These are phyloP conservation scores for Rhimphoctona megacephalus DNA, from an alignment of 2,888 invertebrate genomes.

Conservation along the genomic window DNA sequence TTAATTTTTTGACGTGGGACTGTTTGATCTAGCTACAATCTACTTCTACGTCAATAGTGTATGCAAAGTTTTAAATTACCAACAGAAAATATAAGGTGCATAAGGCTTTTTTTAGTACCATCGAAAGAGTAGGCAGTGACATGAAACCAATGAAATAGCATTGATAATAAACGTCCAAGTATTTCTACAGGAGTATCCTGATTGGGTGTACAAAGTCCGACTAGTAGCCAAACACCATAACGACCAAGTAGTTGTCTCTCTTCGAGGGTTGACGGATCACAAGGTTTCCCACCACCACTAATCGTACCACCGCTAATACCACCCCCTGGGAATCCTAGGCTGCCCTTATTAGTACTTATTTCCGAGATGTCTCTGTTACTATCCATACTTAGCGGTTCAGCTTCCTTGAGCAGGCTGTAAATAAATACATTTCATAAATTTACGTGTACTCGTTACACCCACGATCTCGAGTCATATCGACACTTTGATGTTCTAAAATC, in stretches of 20 bases:
- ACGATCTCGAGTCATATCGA: constrained; percentile 52
- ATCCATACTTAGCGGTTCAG: constrained; percentile 92
- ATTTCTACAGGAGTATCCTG: constrained; percentile 92
- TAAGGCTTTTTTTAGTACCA: constrained; percentile 88
- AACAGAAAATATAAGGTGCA: constrained; percentile 84
- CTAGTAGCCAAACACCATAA: constrained; percentile 98
- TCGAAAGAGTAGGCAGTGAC: constrained; percentile 98
- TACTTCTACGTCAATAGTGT: constrained; percentile 81
- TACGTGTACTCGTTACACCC: background rate
- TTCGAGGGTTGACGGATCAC: constrained; percentile 87
- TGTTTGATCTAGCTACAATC: constrained; percentile 67
- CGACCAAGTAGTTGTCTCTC: constrained; percentile 95
- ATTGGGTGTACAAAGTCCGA: constrained; percentile 95
- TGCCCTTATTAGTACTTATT: constrained; percentile 81
- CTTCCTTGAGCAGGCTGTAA: constrained; percentile 93
- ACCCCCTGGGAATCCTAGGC: constrained; percentile 82
- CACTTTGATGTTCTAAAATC: constrained; percentile 1
- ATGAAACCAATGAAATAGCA: constrained; percentile 99
- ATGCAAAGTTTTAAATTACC: constrained; percentile 83
- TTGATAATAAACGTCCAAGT: constrained; percentile 96
- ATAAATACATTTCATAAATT: constrained; percentile 68
- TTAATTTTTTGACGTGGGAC: constrained; percentile 33
- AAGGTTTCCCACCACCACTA: constrained; percentile 76
- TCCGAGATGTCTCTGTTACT: constrained; percentile 86
- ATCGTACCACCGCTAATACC: constrained; percentile 82